A percentile compares a stretch with the other conserved stretches of the same genome.
phyloP scores from a whole-genome alignment of 2,888 invertebrate genomes.

The Oegoconia quadripuncta region DNA sequence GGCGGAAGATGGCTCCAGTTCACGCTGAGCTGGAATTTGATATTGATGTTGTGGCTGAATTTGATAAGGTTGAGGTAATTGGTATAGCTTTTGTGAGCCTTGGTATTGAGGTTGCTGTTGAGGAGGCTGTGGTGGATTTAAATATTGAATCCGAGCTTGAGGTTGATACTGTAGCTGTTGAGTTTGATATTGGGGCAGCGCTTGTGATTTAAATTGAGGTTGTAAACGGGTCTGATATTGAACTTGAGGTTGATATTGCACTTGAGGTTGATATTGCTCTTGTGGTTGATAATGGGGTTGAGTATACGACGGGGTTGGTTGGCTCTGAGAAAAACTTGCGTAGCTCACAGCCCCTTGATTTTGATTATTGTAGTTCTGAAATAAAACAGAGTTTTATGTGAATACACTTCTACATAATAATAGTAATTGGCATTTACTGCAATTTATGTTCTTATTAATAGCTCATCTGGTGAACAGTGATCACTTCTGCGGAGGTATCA shows the following conservation, averaged over 20 bases:
- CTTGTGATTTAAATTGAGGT: slow-evolving; percentile 15
- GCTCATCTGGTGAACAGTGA: no score
- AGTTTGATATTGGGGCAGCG: slow-evolving; percentile 12
- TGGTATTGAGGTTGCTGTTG: slow-evolving; percentile 10
- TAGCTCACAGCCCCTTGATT: slow-evolving; percentile 55
- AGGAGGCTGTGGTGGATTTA: no score
- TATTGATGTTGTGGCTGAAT: slow-evolving; percentile 16
- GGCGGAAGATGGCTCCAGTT: slow-evolving; percentile 3
- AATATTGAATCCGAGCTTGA: no score
- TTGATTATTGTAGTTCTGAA: slow-evolving; percentile 45
- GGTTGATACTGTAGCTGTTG: slow-evolving; percentile 22
- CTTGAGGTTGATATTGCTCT: slow-evolving; percentile 15
- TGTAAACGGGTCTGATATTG: slow-evolving; percentile 13
- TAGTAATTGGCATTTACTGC: no score
- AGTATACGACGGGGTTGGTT: slow-evolving; percentile 23
- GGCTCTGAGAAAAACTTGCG: slow-evolving; percentile 50
- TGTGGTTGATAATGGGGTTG: slow-evolving; percentile 18
- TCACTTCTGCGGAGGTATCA: no score
- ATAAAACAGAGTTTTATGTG: slow-evolving; percentile 19
- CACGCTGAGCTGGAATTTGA: slow-evolving; percentile 12
- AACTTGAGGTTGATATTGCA: slow-evolving; percentile 20
- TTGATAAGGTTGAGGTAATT: slow-evolving; percentile 3
- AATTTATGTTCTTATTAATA: no score
- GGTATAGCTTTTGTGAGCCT: neutral
- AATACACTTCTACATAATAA: no score